A percentile compares a stretch with the other conserved stretches of the same genome.
These are phyloP conservation scores for Okamejei kenojei DNA, from an alignment of 2,797 vertebrate genomes.

Conservation along the genomic window DNA sequence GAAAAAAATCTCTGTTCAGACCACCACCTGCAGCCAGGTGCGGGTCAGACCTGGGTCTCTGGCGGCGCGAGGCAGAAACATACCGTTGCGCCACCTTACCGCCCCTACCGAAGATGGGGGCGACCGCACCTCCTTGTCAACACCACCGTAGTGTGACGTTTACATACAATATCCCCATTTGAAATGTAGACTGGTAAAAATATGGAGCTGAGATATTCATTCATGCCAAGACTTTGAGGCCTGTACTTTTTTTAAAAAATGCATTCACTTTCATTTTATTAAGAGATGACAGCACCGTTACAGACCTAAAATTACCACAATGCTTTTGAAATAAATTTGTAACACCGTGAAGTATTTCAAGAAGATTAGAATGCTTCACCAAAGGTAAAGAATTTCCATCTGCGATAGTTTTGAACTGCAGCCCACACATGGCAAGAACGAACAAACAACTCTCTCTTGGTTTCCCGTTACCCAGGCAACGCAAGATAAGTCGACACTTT, in stretches of 20 bases:
- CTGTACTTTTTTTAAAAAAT: too few relatives aligned
- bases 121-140: background rate
- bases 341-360: background rate
- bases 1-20: too few relatives aligned
- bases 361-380: slow-evolving; percentile 1
- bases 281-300: background rate
- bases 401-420: background rate
- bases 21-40: too few relatives aligned
- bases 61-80: too few relatives aligned
- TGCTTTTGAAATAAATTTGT: background rate
- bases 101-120: background rate
- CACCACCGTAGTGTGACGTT: background rate
- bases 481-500: background rate
- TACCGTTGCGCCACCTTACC: background rate
- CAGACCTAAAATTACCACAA: background rate
- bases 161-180: slow-evolving; percentile 7
- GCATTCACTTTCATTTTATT: background rate
- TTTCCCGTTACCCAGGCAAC: slow-evolving; percentile 14
- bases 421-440: slow-evolving; percentile 22
- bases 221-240: background rate
- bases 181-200: background rate
- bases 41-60: too few relatives aligned
- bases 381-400: slow-evolving; percentile 12
- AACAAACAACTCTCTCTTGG: background rate
- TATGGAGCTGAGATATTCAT: background rate